These are phyloP conservation scores for Petrocephalus schoutedeni DNA, from an alignment of 2,797 vertebrate genomes.

Conservation along the genomic window DNA sequence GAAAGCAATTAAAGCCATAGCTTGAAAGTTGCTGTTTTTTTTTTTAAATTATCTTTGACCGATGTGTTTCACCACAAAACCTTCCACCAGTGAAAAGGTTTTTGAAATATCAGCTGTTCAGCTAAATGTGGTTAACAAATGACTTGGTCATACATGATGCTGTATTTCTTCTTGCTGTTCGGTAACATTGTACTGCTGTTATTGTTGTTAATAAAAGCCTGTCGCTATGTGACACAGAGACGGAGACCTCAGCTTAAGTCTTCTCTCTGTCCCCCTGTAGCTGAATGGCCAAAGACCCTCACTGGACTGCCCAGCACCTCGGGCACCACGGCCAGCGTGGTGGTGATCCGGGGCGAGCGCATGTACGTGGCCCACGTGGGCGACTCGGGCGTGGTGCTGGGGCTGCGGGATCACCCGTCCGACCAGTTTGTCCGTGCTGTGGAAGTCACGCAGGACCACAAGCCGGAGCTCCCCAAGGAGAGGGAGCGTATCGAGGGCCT, in stretches of 20 bases:
- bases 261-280: slow-evolving; percentile 49
- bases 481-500: slow-evolving; percentile 90
- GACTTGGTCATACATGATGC: not conserved
- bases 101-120: not conserved
- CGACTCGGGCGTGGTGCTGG: slow-evolving; percentile 88
- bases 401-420: slow-evolving; percentile 80
- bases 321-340: slow-evolving; percentile 88
- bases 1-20: not conserved
- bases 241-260: not conserved
- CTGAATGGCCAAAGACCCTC: slow-evolving; percentile 94
- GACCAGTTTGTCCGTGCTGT: slow-evolving; percentile 78
- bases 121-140: not conserved
- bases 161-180: not conserved
- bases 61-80: too few species aligned
- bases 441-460: slow-evolving; percentile 93
- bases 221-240: not conserved
- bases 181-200: not conserved
- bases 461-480: slow-evolving; percentile 88
- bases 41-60: not conserved
- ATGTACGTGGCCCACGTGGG: slow-evolving; percentile 94
- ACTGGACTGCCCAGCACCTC: slow-evolving; percentile 92
- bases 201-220: not conserved
- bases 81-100: not conserved
- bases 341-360: slow-evolving; percentile 82
- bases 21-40: not conserved